Evolutionary conservation across 2,113 vertebrate genomes (phyloP), one percentile per base, ranked within the genome.

Genomic region (Gymnarchus niloticus): DNA sequence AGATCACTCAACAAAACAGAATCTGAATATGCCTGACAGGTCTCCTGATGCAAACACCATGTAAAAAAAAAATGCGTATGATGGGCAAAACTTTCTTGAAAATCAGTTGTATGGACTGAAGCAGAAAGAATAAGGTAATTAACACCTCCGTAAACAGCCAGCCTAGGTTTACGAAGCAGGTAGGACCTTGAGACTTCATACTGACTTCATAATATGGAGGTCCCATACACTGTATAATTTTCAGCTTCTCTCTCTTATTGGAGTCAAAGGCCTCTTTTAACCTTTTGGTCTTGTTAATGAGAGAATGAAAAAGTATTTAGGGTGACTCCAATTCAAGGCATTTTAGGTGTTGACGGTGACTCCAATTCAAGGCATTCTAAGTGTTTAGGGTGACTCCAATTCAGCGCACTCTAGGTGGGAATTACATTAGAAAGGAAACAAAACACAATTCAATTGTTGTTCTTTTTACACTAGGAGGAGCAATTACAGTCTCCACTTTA

Each of bases 151-250:
- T 94, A 94, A 95, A 94, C 88, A 93, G 91, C 90, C 81, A 91
- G 91, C 91, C 91, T 90, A 93, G 92, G 91, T 92, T 93, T 86
- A 90, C 89, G 91, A 92, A 94, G 90, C 86, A 94, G 88, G 90
- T 89, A 91, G 94, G 93, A 96, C 94, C 95, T 97, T 96, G 94
- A 96, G 92, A 90, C 87, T 93, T 89, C 90, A 94, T 80, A 92
- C 86, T 92, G 87, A 90, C 90, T 89, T 93, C 92, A 89, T 88
- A 91, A 92, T 90, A 92, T 92, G 90, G 93, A 91, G 90, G 91
- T 90, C 92, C 87, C 89, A 92, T 92, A 91, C n/a, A n/a, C n/a
- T n/a, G n/a, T 92, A 88, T 91, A 94, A 94, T 95, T 94, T 93
- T 93, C 48, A 90, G 83, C 89, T 87, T 92, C 89, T 92, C 89